Base-by-base conservation (phyloP, 2,113 vertebrate species). In the Stigmatopora nigra region DNA sequence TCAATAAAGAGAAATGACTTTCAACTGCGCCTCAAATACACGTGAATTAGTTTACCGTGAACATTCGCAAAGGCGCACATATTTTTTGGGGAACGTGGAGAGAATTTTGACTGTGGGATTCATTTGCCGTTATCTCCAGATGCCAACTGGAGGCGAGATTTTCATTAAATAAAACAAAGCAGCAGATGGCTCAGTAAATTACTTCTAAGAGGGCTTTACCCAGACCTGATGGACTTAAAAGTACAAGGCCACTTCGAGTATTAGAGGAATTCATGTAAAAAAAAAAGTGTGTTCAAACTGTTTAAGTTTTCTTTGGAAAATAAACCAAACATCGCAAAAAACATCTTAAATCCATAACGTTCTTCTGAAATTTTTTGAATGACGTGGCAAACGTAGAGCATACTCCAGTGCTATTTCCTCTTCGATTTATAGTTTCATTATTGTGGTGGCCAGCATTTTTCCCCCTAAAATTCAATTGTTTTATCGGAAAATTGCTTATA, bases 151-250 rank as follows among this genome's bases (percentile, higher is more conserved):
- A 6, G 46, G 47, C 10, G 52, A 74, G 38, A 12, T 15, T 20
- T 38, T 49, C 69, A 56, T 67, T n/a, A 51, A 64, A 64, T 13
- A 36, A 67, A 67, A 19, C 38, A 36, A 16, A 17, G 38, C 20
- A 36, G 63, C 25, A 13, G 8, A 17, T 16, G 16, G 47, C 45
- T 19, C 19, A 22, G 56, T 31, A 15, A 66, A 55, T 68, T 44
- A 63, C 17, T 56, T 25, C 14, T 3, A 8, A 45, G 2, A 17
- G 61, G 52, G 16, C 16, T 41, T 59, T 59, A 19, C 17, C 57
- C 35, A 41, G 10, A 59, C 16, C 5, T 17, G 57, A n/a, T n/a
- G 17, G 22, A 5, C 35, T 59, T 41, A 36, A 41, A 41, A 38
- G 22, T 19, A 38, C 7, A 41, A 16, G 38, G 25, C 3, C 3